Base-by-base conservation (phyloP, 2,113 vertebrate species). In the Dicrurus megarhynchus region DNA sequence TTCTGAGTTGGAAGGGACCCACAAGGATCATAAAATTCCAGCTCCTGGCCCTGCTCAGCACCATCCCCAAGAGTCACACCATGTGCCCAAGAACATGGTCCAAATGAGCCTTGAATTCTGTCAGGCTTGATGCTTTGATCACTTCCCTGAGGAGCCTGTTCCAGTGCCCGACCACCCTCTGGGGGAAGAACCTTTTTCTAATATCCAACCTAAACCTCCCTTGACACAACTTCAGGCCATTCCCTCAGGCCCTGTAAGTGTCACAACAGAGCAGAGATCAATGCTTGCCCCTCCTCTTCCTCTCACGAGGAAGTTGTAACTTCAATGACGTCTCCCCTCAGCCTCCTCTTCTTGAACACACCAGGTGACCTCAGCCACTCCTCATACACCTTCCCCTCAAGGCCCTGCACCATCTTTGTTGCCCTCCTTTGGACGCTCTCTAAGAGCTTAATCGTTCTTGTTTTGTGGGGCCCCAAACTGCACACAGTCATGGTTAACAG, bases 31-130 rank as follows among this genome's bases (percentile, higher is more conserved):
- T 32, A 28, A 41, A 68, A 41, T 28, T 60, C 28, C 11, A 75
- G 1, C 17, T 47, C n/a, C 24, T 22, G n/a, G 7, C 32, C n/a
- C 11, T 46, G 35, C 60, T 4, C 30, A 53, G 9, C 4, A 3
- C 22, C 22, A 46, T 10, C 61, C 53, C n/a, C 24, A 74, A 20
- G 16, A 68, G 16, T n/a, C 23, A 60, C 33, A 60, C 6, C 33
- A 4, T n/a, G 24, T 60, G 46, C 20, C 28, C 26, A 10, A 60
- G 24, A n/a, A 11, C 30, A 22, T 18, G 68, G 28, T 46, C 53
- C 39, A 68, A 53, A 27, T 0, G 0, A 16, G n/a, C 8, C 21
- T 39, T 47, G 46, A 22, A 41, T 5, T 6, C 7, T n/a, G 32
- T 7, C 18, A 32, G 46, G 16, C 16, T 56, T 53, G 24, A 6